Percentiles rank a stretch among this genome's conserved stretches.
Evolutionary conservation across 2,888 invertebrate species (phyloP).

Genomic region (Dromius quadrimaculatus): DNA sequence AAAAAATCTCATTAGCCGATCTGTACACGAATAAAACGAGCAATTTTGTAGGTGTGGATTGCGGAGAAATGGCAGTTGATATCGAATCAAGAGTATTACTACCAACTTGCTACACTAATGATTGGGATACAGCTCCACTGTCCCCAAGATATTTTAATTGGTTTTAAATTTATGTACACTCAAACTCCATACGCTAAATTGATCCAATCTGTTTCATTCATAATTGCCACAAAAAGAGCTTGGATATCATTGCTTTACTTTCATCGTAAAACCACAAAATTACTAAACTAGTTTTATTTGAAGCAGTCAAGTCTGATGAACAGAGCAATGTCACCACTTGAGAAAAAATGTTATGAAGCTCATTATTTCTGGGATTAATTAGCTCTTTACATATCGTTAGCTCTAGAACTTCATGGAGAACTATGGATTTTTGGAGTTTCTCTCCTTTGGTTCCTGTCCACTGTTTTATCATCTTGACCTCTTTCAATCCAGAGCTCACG

Average conservation of each 20-base stretch:
- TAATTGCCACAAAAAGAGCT: slow-evolving; percentile 1
- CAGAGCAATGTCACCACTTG: not conserved
- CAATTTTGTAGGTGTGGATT: slow-evolving; percentile 46
- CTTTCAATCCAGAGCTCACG: too few species aligned
- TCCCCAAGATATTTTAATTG: slow-evolving; percentile 34
- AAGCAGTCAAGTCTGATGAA: not conserved
- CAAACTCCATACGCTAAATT: slow-evolving; percentile 18
- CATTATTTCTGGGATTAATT: too few species aligned
- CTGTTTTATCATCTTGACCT: too few species aligned
- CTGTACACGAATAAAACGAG: slow-evolving; percentile 29
- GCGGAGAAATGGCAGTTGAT: slow-evolving; percentile 14
- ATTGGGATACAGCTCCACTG: not conserved
- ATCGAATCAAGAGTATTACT: slow-evolving; percentile 13
- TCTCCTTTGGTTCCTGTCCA: too few species aligned
- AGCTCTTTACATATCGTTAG: too few species aligned
- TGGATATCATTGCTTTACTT: not conserved
- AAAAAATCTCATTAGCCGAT: slow-evolving; percentile 21
- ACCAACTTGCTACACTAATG: slow-evolving; percentile 7
- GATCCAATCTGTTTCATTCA: slow-evolving; percentile 25
- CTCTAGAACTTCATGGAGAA: too few species aligned
- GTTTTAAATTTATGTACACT: slow-evolving; percentile 32
- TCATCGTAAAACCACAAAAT: not conserved
- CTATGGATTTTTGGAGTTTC: too few species aligned
- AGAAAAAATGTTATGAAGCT: not conserved
- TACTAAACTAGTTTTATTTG: not conserved